Conservation (phyloP, 1,140 invertebrate genomes). For the Pissodes strobi region DNA sequence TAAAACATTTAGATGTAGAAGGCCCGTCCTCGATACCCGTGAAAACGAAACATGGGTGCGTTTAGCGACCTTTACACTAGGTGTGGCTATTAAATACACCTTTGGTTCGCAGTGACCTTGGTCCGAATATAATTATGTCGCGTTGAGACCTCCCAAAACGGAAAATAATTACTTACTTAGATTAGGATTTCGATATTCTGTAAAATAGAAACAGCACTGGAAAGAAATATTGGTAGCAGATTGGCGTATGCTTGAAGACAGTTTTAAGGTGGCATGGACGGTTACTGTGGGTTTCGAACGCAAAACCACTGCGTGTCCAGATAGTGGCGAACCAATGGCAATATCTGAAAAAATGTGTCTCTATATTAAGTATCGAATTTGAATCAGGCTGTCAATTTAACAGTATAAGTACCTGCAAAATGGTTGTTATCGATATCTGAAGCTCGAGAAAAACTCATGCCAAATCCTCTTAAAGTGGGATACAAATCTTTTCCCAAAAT, state of each 20-base stretch:
- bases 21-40: too few species aligned
- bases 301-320: conserved; percentile 58
- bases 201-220: conserved; percentile 28
- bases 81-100: too few species aligned
- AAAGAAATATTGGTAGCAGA: conserved; percentile 23
- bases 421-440: conserved; percentile 58
- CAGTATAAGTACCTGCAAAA: conserved; percentile 55
- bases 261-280: conserved; percentile 7
- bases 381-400: too few species aligned
- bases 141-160: too few species aligned
- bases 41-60: too few species aligned
- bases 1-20: too few species aligned
- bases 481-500: conserved; percentile 54
- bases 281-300: conserved; percentile 50
- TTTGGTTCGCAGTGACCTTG: too few species aligned
- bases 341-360: conserved; percentile 56
- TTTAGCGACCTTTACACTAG: too few species aligned
- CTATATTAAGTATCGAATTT: too few species aligned
- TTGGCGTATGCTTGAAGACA: conserved; percentile 10
- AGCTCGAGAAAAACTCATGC: conserved; percentile 58
- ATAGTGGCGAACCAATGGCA: conserved; percentile 58
- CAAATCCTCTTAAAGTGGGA: conserved; percentile 56
- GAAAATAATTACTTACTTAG: conserved; percentile 14
- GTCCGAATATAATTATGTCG: too few species aligned
- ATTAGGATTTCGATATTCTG: neutral